Conservation (phyloP, 2,888 invertebrate species). For the Ormyrus rosae region DNA sequence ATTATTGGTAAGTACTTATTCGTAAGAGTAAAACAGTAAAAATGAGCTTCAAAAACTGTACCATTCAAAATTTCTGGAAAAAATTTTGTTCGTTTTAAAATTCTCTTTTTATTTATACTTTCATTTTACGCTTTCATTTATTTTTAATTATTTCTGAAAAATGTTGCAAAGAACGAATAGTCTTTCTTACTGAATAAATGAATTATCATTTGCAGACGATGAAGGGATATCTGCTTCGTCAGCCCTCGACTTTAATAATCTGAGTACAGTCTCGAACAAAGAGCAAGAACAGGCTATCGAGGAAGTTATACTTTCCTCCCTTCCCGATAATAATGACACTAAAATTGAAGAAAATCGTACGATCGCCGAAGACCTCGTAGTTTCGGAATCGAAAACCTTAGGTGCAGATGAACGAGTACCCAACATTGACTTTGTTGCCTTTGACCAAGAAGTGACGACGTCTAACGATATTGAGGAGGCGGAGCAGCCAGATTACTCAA, state of each 20-base stretch:
- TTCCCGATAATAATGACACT: constrained; percentile 19
- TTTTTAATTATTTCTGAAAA: neutral
- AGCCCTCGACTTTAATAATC: constrained; percentile 30
- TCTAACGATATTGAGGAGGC: constrained; percentile 6
- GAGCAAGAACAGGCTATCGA: constrained; percentile 43
- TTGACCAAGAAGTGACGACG: constrained; percentile 47
- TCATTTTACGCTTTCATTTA: neutral
- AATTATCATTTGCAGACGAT: constrained; percentile 32
- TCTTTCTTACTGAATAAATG: neutral
- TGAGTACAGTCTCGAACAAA: constrained; percentile 31
- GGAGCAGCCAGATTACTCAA: constrained; percentile 1
- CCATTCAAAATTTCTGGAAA: neutral
- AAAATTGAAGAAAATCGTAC: constrained; percentile 28
- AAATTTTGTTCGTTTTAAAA: neutral
- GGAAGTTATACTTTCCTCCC: constrained; percentile 31
- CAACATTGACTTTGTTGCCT: constrained; percentile 22
- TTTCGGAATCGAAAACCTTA: constrained; percentile 11
- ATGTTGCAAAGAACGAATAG: neutral
- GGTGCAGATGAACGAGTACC: constrained; percentile 23
- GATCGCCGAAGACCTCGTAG: constrained; percentile 12
- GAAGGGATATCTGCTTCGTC: constrained; percentile 31
- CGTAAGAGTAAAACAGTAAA: neutral
- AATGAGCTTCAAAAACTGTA: neutral
- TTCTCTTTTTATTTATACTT: constrained; percentile 3
- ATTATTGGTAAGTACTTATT: constrained; percentile 60